phyloP scores from a whole-genome alignment of 2,113 vertebrate genomes.

The Amphiprion ocellaris region DNA sequence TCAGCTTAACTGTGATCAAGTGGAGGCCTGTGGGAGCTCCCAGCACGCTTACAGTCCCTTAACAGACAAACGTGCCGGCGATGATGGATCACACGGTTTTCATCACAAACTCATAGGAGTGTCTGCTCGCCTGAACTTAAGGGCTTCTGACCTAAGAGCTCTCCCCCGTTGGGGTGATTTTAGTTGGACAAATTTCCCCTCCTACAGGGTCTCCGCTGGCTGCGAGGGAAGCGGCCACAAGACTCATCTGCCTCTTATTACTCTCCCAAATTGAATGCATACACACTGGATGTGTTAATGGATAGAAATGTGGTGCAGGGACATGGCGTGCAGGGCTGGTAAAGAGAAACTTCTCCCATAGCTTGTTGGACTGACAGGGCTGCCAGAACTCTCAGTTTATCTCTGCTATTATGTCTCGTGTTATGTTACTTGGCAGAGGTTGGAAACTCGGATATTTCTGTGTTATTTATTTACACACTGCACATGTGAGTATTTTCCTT shows the following conservation, averaged over 20 bases:
- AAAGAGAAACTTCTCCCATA: constrained; percentile 57
- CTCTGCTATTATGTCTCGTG: constrained; percentile 52
- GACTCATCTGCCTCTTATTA: constrained; percentile 95
- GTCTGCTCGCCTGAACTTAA: constrained; percentile 86
- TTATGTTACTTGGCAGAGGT: constrained; percentile 56
- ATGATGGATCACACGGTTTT: constrained; percentile 96
- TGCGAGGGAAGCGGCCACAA: constrained; percentile 76
- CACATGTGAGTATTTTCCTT: constrained; percentile 63
- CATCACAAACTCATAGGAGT: constrained; percentile 91
- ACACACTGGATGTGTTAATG: constrained; percentile 78
- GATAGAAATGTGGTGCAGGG: constrained; percentile 62
- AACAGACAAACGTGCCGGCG: constrained; percentile 87
- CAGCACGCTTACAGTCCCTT: constrained; percentile 85
- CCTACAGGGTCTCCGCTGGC: constrained; percentile 68
- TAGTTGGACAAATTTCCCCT: constrained; percentile 94
- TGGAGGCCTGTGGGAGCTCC: constrained; percentile 91
- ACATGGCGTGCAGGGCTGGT: constrained; percentile 62
- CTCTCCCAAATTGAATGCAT: constrained; percentile 76
- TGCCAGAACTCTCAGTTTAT: constrained; percentile 68
- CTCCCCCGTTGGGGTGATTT: constrained; percentile 93
- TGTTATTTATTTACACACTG: constrained; percentile 63
- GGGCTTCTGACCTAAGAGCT: constrained; percentile 89
- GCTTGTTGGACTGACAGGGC: constrained; percentile 25
- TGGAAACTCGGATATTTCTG: constrained; percentile 51
- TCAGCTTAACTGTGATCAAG: constrained; percentile 91